phyloP scores from a whole-genome alignment of 2,113 vertebrate genomes.

The Spermophilus dauricus region DNA sequence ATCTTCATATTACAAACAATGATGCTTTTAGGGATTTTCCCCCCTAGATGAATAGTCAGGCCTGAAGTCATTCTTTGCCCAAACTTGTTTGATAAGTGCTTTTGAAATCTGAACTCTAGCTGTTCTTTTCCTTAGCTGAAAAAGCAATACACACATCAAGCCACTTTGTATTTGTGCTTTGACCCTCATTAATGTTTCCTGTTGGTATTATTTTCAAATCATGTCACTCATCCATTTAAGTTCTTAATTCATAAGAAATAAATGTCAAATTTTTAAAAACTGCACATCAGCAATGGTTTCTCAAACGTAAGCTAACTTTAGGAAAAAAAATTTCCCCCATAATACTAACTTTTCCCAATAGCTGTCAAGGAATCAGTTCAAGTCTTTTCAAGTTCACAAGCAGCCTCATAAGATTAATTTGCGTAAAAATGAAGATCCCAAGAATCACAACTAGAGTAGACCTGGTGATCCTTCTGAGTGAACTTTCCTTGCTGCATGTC shows the following conservation, averaged over 20 bases:
- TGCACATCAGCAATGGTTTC: background rate
- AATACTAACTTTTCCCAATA: background rate
- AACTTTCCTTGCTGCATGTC: background rate
- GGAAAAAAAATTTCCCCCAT: background rate
- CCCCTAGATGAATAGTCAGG: constrained; percentile 25
- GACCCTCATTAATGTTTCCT: constrained; percentile 38
- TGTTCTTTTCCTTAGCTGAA: constrained; percentile 42
- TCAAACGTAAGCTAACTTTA: constrained; percentile 17
- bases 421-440: background rate
- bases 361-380: background rate
- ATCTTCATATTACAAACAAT: background rate
- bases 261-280: constrained; percentile 43
- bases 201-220: constrained; percentile 33
- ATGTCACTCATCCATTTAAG: constrained; percentile 4
- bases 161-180: constrained; percentile 65
- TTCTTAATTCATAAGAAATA: constrained; percentile 51
- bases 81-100: constrained; percentile 59
- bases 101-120: constrained; percentile 61
- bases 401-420: background rate
- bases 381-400: background rate
- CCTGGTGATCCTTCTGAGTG: background rate
- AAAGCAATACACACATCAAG: constrained; percentile 22
- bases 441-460: background rate
- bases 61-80: constrained; percentile 48
- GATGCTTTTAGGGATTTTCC: background rate